Evolutionary conservation across 2,888 invertebrate species (phyloP).

Genomic region (Helobdella robusta): DNA sequence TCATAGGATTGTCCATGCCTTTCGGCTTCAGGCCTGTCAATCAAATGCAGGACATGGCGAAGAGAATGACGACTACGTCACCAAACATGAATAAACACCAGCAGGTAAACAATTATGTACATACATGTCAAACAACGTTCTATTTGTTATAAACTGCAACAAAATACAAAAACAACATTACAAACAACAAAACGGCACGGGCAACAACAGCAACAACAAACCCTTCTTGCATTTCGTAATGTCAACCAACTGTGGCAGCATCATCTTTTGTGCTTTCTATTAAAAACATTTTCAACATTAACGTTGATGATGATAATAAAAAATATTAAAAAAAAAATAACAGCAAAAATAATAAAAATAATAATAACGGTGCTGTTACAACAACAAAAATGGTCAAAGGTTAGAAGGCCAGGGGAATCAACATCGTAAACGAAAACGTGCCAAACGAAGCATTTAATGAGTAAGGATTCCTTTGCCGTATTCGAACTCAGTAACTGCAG

Average conservation of each 20-base stretch:
- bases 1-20: constrained; percentile 14
- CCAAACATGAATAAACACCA: background rate
- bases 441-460: too few species aligned
- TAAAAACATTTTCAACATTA: background rate
- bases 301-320: background rate
- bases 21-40: constrained; percentile 11
- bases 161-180: background rate
- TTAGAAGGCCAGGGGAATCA: too few species aligned
- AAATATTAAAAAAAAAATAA: background rate
- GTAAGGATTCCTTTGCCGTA: too few species aligned
- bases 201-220: constrained; percentile 15
- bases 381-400: constrained; percentile 8
- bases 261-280: constrained; percentile 9
- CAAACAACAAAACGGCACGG: background rate
- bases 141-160: constrained; percentile 8
- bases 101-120: background rate
- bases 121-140: background rate
- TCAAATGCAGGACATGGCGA: background rate
- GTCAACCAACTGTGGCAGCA: constrained; percentile 17
- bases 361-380: background rate
- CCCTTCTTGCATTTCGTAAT: constrained; percentile 18
- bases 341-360: background rate
- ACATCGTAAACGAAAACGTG: too few species aligned
- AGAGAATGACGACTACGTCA: background rate
- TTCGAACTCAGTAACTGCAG: too few species aligned